Conservation (phyloP, 2,113 vertebrate species). For the Ovis canadensis region DNA sequence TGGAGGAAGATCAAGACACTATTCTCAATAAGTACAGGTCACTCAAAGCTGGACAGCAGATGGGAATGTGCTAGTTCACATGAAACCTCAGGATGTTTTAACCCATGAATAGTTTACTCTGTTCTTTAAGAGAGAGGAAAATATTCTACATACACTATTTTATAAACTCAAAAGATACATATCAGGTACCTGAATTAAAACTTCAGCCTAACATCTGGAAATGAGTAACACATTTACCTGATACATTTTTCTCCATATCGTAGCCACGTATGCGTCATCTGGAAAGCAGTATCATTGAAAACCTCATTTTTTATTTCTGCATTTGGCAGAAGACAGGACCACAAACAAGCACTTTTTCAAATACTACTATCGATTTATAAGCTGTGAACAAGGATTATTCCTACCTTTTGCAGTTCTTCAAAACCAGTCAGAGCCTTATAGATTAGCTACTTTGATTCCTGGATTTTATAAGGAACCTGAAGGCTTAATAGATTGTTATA, state of each 20-base stretch:
- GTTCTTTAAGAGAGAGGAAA: neutral
- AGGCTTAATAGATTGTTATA: neutral
- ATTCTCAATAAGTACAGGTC: neutral
- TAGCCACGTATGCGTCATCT: neutral
- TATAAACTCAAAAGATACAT: conserved; percentile 33
- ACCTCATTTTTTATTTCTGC: neutral
- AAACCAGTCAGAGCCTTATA: neutral
- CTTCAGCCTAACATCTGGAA: neutral
- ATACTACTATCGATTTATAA: neutral
- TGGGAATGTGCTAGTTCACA: neutral
- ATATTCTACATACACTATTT: neutral
- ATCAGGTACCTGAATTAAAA: neutral
- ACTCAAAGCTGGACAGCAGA: neutral
- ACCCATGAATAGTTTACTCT: neutral
- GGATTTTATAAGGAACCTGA: neutral
- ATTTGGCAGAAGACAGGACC: neutral
- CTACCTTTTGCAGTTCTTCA: neutral
- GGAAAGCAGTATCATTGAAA: neutral
- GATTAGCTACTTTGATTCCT: neutral
- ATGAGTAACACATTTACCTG: neutral
- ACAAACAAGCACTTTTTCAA: neutral
- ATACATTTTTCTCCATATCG: no score
- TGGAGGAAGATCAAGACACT: neutral
- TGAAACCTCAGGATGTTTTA: neutral
- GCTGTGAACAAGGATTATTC: neutral